These are phyloP conservation scores for Lepidocyrtoides sp. DNA, from an alignment of 2,888 invertebrate genomes.

Conservation along the genomic window DNA sequence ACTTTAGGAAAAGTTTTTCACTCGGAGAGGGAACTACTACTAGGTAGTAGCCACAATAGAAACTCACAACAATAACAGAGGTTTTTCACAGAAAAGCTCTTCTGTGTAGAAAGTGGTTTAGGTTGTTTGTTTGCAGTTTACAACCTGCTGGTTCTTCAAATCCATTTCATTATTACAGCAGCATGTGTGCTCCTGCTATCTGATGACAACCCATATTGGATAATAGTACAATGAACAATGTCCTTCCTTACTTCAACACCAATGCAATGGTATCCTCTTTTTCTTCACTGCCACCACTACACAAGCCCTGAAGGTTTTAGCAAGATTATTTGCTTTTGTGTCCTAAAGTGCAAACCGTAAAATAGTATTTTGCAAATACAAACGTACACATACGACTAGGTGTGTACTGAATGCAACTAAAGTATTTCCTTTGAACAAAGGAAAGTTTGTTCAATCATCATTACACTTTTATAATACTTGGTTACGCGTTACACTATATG, in stretches of 20 bases:
- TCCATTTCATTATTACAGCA: constrained; percentile 27
- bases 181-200: background rate
- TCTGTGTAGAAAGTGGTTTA: constrained; percentile 51
- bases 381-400: too few relatives aligned
- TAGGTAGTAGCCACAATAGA: constrained; percentile 15
- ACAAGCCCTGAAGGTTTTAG: constrained; percentile 28
- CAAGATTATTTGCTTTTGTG: constrained; percentile 40
- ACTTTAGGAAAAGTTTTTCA: background rate
- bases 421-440: background rate
- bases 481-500: too few relatives aligned
- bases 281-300: background rate
- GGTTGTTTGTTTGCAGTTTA: constrained; percentile 62
- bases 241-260: too few relatives aligned
- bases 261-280: background rate
- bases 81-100: background rate
- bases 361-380: background rate
- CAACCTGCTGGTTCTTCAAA: constrained; percentile 23
- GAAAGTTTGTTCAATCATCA: background rate
- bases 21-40: background rate
- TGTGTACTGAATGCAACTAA: too few relatives aligned
- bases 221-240: constrained; percentile 1
- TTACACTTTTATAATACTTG: too few relatives aligned
- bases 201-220: background rate
- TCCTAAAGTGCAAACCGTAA: background rate
- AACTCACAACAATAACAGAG: constrained; percentile 13